Evolutionary conservation across 2,113 vertebrate species (phyloP).

Genomic region (Pangasianodon hypophthalmus): DNA sequence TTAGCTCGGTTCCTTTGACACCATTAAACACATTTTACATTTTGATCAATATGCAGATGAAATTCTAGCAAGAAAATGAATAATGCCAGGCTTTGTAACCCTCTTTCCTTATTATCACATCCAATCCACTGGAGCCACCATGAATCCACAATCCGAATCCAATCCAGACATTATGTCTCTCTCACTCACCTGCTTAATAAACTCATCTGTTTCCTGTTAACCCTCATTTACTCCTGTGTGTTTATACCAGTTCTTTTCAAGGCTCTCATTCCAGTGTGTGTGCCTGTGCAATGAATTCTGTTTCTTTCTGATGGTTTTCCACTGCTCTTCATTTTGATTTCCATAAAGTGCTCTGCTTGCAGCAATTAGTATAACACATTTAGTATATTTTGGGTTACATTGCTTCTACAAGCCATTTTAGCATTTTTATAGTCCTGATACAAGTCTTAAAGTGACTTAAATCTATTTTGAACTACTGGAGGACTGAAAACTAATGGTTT

Average conservation of each 20-base stretch:
- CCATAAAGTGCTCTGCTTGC: not conserved
- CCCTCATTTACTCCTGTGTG: not conserved
- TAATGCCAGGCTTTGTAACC: not conserved
- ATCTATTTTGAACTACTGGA: no score
- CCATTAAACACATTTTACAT: not conserved
- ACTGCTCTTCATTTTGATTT: not conserved
- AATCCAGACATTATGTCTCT: not conserved
- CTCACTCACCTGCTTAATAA: not conserved
- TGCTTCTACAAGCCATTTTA: not conserved
- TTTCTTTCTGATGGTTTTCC: not conserved
- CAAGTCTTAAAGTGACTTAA: no score
- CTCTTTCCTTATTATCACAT: not conserved
- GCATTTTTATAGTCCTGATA: not conserved
- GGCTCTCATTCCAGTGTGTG: no score
- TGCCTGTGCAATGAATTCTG: not conserved
- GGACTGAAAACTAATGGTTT: no score
- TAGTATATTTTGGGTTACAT: no score
- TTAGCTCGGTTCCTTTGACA: not conserved
- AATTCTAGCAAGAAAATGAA: not conserved
- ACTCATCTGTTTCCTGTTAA: not conserved
- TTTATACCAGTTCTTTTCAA: not conserved
- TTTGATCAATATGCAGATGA: not conserved
- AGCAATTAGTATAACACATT: no score
- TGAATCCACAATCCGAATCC: not conserved
- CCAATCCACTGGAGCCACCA: not conserved